Percentiles rank a stretch among this genome's conserved stretches.
These are phyloP conservation scores for Alligator mississippiensis DNA, from an alignment of 2,113 vertebrate genomes.

Conservation along the genomic window DNA sequence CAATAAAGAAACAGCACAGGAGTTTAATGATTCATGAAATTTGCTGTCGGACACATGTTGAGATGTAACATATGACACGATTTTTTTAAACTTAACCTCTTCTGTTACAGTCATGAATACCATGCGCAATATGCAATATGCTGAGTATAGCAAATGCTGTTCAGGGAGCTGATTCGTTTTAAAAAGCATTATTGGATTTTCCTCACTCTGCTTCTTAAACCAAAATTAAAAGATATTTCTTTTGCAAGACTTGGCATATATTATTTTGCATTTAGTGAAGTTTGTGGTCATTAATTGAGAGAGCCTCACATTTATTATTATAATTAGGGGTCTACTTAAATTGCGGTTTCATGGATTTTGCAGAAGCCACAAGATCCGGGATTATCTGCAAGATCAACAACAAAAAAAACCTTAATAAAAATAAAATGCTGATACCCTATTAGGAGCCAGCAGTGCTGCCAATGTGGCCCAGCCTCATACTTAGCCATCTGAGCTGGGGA, in stretches of 20 bases:
- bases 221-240: not conserved
- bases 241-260: constrained; percentile 2
- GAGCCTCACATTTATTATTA: not conserved
- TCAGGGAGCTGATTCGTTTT: not conserved
- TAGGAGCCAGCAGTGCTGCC: too few relatives aligned
- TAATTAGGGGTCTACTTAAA: not conserved
- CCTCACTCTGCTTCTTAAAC: constrained; percentile 14
- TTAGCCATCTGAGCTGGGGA: too few relatives aligned
- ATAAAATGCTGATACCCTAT: too few relatives aligned
- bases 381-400: too few relatives aligned
- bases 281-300: constrained; percentile 6
- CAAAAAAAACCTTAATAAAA: too few relatives aligned
- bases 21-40: not conserved
- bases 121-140: not conserved
- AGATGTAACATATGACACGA: not conserved
- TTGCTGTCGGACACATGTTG: not conserved
- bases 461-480: too few relatives aligned
- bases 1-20: not conserved
- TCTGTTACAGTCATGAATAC: constrained; percentile 8
- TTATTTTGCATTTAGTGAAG: not conserved
- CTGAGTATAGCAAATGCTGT: constrained; percentile 46
- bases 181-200: constrained; percentile 31
- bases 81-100: not conserved
- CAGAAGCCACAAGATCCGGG: too few relatives aligned
- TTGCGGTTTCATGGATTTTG: too few relatives aligned